Percentiles rank a stretch among this genome's conserved stretches.
phyloP scores from a whole-genome alignment of 2,888 invertebrate genomes.

The Amphipyra tragopoginis region DNA sequence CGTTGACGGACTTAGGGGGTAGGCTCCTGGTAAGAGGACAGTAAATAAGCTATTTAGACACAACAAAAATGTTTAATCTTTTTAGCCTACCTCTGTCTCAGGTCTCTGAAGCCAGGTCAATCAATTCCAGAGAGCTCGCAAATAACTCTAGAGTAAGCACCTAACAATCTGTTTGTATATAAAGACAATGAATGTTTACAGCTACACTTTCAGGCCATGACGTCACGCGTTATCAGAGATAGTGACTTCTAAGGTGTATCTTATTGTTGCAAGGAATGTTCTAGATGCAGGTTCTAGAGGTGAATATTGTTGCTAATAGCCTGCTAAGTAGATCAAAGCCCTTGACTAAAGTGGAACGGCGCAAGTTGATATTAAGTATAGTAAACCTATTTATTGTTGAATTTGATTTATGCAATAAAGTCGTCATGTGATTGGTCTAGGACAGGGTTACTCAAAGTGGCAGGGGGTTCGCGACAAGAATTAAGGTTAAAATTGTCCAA shows the following conservation, averaged over 20 bases:
- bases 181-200: constrained; percentile 58
- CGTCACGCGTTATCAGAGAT: constrained; percentile 59
- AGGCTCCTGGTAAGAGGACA: too few relatives aligned
- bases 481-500: too few relatives aligned
- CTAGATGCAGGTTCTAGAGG: constrained; percentile 20
- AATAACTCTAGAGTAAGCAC: constrained; percentile 11
- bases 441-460: too few relatives aligned
- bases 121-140: background rate
- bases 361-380: too few relatives aligned
- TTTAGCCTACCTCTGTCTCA: background rate
- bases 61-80: too few relatives aligned
- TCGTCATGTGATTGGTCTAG: background rate
- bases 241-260: constrained; percentile 16
- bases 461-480: too few relatives aligned
- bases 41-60: too few relatives aligned
- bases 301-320: background rate
- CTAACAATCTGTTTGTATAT: constrained; percentile 23
- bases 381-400: background rate
- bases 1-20: too few relatives aligned
- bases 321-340: constrained; percentile 1
- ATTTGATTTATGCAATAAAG: background rate
- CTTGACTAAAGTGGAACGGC: background rate
- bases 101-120: background rate
- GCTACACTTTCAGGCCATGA: constrained; percentile 48
- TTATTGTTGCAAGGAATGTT: constrained; percentile 26